Base-by-base conservation (phyloP, 2,113 vertebrate genomes). In the Dunckerocampus dactyliophorus region DNA sequence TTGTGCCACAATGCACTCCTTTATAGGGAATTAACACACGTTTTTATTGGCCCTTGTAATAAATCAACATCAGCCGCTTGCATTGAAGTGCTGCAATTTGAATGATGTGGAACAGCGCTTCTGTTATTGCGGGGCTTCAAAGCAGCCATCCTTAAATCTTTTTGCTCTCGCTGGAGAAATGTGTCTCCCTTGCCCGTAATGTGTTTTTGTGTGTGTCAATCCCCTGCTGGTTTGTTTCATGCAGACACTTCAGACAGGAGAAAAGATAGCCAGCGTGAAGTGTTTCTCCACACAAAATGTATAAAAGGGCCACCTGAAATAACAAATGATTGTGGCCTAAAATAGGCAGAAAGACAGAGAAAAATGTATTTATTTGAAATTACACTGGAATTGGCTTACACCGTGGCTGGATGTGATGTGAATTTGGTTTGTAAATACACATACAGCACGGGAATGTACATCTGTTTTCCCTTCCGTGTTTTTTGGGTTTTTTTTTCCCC, bases 291-390 rank as follows among this genome's bases (percentile, higher is more conserved):
- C 75, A 67, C 82, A 75, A 71, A 82, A 85, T 70, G 75, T 75
- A 73, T 82, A 60, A 80, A 84, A 85, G 53, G 78, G 69, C 63
- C 66, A 74, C 65, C 78, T 79, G 78, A 84, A 88, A 87, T 85
- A 81, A 85, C 80, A 77, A 81, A 85, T 84, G 80, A 88, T 85
- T 85, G 83, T 79, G 73, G 83, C 63, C 76, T 80, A 77, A 88
- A 85, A 80, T 74, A 82, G 67, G 51, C 69, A 48, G 54, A 50
- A 59, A 74, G 15, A 60, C 46, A 69, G 22, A 31, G 45, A 69
- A 63, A 81, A 69, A 78, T 74, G 66, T 75, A 75, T 84, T 85
- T 74, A 80, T 84, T 76, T 83, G 70, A 87, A 83, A 84, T 83
- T 62, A 74, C 63, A 66, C n/a, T 63, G 70, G 66, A 63, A 78